Base-by-base conservation (phyloP, 2,113 vertebrate species). In the Gymnarchus niloticus region DNA sequence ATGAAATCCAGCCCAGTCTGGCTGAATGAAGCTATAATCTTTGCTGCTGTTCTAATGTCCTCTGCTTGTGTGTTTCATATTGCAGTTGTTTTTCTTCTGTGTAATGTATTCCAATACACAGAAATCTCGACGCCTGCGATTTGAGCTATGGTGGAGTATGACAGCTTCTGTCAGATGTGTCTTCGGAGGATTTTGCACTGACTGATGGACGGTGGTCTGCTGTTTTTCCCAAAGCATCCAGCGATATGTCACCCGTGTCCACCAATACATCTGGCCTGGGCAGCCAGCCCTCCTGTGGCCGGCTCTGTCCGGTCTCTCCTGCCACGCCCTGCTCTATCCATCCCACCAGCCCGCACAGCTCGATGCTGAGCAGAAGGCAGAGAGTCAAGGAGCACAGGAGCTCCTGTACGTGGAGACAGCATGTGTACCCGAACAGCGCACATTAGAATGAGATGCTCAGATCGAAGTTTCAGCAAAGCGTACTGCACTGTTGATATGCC, bases 381-480 rank as follows among this genome's bases (percentile, higher is more conserved):
- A 91, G 94, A 73, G 95, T 95, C 88, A 96, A 96, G 89, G 97
- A 99, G 57, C 96, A 98, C 93, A 97, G 96, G 90, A 99, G 98
- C 90, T 98, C 97, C 56, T 0, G 98, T 99, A 94, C 93, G 96
- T 89, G 51, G 46, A 52, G 4, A 23, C 3, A n/a, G n/a, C n/a
- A n/a, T 41, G 69, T 33, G 28, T 8, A 12, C 14, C n/a, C n/a
- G n/a, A n/a, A n/a, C n/a, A n/a, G n/a, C n/a, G n/a, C n/a, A n/a
- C n/a, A n/a, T n/a, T n/a, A n/a, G n/a, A n/a, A n/a, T n/a, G n/a
- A n/a, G n/a, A n/a, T n/a, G n/a, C n/a, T n/a, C n/a, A n/a, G n/a
- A n/a, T n/a, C n/a, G n/a, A n/a, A n/a, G n/a, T n/a, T n/a, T n/a
- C n/a, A n/a, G n/a, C n/a, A n/a, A n/a, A n/a, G n/a, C n/a, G n/a